Evolutionary conservation across 2,888 invertebrate genomes (phyloP), one percentile per base, ranked within the genome.

Genomic region (Melanchra persicariae): DNA sequence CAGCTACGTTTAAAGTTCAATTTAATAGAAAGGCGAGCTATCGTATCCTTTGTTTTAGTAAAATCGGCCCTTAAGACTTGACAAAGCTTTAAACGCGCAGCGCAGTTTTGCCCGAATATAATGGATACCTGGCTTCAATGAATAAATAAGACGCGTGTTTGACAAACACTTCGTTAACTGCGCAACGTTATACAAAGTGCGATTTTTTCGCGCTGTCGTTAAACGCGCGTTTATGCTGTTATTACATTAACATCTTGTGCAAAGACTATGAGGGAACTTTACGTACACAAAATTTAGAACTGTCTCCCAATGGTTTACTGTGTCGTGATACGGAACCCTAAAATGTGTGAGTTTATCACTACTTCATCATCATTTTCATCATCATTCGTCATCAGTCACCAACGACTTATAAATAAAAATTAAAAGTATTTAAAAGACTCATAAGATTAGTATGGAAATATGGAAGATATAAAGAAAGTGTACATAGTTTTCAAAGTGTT

Each of bases 381-480:
- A 37, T 30, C 62, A 79, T 64, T 45, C 75, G 2, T 68, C 54
- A 22, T 45, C 81, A 81, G 37, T 49, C 77, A 67, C 40, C 47
- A 61, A 58, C 19, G 37, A 70, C 54, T 63, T 60, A 74, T 26
- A 78, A 70, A 76, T 58, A 58, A 67, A 60, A 49, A 61, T 7
- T 59, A 34, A 51, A 70, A 51, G n/a, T 19, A 30, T 65, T 66
- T 47, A 47, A 75, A 76, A 62, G 62, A 79, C 43, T 70, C 59
- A 75, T 79, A 79, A 78, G 74, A 69, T 75, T 43, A 73, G 26
- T 26, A 65, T 65, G 60, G 58, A 72, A 74, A 70, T 67, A 82
- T 83, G 70, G 79, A 82, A 84, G 82, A 72, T 79, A 58, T 49
- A 76, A 74, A 62, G 45, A 74, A 70, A 76, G 70, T 76, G 57